These are phyloP conservation scores for Pholis gunnellus DNA, from an alignment of 2,113 vertebrate genomes.

Conservation along the genomic window DNA sequence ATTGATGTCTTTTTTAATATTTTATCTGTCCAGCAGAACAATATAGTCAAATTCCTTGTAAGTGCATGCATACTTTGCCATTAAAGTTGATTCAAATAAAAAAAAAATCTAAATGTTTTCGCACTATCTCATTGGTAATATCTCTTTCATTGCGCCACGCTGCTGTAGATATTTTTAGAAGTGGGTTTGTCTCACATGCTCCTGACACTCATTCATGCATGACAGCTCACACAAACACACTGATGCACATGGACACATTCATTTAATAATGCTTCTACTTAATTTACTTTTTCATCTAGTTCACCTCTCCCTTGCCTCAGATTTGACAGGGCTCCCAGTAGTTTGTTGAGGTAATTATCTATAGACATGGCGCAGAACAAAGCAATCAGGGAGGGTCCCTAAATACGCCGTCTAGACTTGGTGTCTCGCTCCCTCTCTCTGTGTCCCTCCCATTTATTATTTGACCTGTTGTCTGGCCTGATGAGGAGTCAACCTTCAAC, in stretches of 20 bases:
- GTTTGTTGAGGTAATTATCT: slow-evolving; percentile 85
- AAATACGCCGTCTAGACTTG: slow-evolving; percentile 84
- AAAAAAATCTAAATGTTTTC: not conserved
- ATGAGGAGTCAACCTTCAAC: slow-evolving; percentile 58
- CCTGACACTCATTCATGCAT: not conserved
- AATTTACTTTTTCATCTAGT: slow-evolving; percentile 36
- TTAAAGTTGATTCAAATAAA: not conserved
- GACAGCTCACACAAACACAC: not conserved
- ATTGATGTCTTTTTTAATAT: too few species aligned
- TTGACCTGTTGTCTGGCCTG: slow-evolving; percentile 70
- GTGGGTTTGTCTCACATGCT: not conserved
- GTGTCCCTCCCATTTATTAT: slow-evolving; percentile 72
- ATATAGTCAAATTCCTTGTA: not conserved
- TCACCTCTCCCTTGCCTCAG: slow-evolving; percentile 48
- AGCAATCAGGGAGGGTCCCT: slow-evolving; percentile 81
- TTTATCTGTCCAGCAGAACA: not conserved
- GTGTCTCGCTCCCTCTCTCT: slow-evolving; percentile 75
- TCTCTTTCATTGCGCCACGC: slow-evolving; percentile 37
- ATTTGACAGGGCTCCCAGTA: slow-evolving; percentile 65
- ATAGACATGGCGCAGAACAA: slow-evolving; percentile 83
- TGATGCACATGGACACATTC: not conserved
- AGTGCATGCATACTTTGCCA: not conserved
- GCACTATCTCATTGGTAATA: not conserved
- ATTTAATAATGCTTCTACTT: slow-evolving; percentile 6
- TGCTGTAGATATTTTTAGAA: slow-evolving; percentile 42